Conservation (phyloP, 1,140 invertebrate genomes). For the Galleria mellonella region DNA sequence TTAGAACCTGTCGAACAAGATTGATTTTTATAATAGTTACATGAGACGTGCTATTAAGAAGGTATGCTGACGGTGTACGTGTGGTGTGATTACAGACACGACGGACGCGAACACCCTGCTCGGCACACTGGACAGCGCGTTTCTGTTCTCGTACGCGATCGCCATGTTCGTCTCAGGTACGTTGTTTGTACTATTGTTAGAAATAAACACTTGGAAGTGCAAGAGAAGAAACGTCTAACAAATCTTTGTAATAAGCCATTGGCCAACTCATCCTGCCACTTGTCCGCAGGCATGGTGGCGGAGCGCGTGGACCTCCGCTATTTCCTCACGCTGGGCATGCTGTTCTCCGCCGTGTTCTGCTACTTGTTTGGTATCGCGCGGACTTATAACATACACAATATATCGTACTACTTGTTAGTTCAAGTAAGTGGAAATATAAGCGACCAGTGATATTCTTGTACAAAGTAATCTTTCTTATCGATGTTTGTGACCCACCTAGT, state of each 20-base stretch:
- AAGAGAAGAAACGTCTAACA: too few relatives aligned
- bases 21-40: too few relatives aligned
- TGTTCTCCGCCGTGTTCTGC: slow-evolving; percentile 90
- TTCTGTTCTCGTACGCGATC: slow-evolving; percentile 93
- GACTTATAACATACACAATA: slow-evolving; percentile 86
- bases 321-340: slow-evolving; percentile 93
- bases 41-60: too few relatives aligned
- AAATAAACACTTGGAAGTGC: too few relatives aligned
- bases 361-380: slow-evolving; percentile 93
- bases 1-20: too few relatives aligned
- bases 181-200: slow-evolving; percentile 3
- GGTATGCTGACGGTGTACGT: too few relatives aligned
- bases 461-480: too few relatives aligned
- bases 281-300: slow-evolving; percentile 86
- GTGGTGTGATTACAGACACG: slow-evolving; percentile 81
- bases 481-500: too few relatives aligned
- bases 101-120: slow-evolving; percentile 86
- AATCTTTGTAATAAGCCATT: too few relatives aligned
- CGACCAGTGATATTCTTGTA: too few relatives aligned
- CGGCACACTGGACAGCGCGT: slow-evolving; percentile 92
- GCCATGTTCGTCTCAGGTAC: slow-evolving; percentile 93
- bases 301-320: slow-evolving; percentile 94
- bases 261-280: too few relatives aligned
- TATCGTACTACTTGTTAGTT: slow-evolving; percentile 90
- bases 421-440: slow-evolving; percentile 77